phyloP scores from a whole-genome alignment of 2,888 invertebrate species.

The Epicampocera succincta region DNA sequence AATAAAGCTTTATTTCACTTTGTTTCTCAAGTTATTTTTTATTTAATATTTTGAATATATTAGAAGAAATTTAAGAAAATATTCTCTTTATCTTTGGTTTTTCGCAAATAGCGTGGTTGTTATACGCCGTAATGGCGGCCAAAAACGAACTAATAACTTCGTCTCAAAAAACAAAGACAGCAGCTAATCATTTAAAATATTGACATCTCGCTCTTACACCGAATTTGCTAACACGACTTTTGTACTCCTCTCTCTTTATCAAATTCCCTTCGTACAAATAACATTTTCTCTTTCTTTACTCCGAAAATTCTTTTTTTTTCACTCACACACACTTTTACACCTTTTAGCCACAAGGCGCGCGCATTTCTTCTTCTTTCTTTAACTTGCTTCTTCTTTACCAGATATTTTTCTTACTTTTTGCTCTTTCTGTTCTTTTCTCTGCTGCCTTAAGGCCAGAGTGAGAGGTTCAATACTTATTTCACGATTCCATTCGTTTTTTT shows the following conservation, averaged over 20 bases:
- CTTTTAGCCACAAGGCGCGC: slow-evolving; percentile 51
- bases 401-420: slow-evolving; percentile 35
- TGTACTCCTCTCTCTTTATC: neutral
- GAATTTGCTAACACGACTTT: slow-evolving; percentile 13
- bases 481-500: slow-evolving; percentile 65
- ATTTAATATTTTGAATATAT: slow-evolving; percentile 38
- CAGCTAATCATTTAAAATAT: slow-evolving; percentile 16
- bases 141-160: slow-evolving; percentile 72
- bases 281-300: slow-evolving; percentile 43
- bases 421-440: slow-evolving; percentile 43
- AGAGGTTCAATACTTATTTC: slow-evolving; percentile 47
- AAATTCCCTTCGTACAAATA: neutral
- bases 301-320: slow-evolving; percentile 60
- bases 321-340: slow-evolving; percentile 38
- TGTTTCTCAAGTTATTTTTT: slow-evolving; percentile 7
- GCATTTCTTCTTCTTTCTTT: slow-evolving; percentile 53
- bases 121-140: slow-evolving; percentile 91
- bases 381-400: slow-evolving; percentile 46
- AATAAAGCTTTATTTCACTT: slow-evolving; percentile 1
- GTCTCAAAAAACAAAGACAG: slow-evolving; percentile 59
- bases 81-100: slow-evolving; percentile 71
- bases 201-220: slow-evolving; percentile 54
- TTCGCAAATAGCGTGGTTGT: slow-evolving; percentile 80
- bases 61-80: slow-evolving; percentile 61
- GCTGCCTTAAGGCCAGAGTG: slow-evolving; percentile 50